Evolutionary conservation across 2,888 invertebrate species (phyloP), one percentile per base, ranked within the genome.

Genomic region (Chloromyia formosa): DNA sequence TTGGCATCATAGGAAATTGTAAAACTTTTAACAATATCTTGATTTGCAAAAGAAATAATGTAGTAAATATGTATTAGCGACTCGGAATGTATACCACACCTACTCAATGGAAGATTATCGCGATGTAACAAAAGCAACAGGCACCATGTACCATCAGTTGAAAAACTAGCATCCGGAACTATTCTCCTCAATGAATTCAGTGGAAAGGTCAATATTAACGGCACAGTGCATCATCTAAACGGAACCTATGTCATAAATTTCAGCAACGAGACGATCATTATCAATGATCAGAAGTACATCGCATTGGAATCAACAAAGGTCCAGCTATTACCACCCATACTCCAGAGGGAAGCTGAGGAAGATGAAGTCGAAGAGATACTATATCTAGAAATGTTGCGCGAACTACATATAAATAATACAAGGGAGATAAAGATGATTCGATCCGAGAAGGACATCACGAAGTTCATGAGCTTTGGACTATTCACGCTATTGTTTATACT

Each of bases 251-350:
- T 20, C 5, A 20, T 58, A 53, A 14, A 18, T 22, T 58, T 58
- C 20, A 20, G 22, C 20, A 16, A 58, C 20, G 12, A 18, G 10
- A 7, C 58, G 12, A 16, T 2, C 16, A 9, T 20, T 22, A 58
- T 58, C 20, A 18, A 58, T 3, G 20, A 58, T 58, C 58, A 58
- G 12, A 58, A 58, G 22, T 58, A 58, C 20, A 58, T 18, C 58
- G 58, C 20, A 20, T 16, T 58, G 5, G 58, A 58, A 18, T 20
- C 58, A 4, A 58, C 16, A 12, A 20, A 58, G 16, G 16, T 58
- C 58, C 58, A 58, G 22, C 58, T 58, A 4, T 58, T 58, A 58
- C 58, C 58, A 58, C 58, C 16, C 22, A 58, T 58, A 5, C 58
- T 58, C 10, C 58, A 58, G 22, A 10, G 58, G 20, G 58, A 58